Conservation (phyloP, 2,888 invertebrate species). For the Balanococcus diminutus region DNA sequence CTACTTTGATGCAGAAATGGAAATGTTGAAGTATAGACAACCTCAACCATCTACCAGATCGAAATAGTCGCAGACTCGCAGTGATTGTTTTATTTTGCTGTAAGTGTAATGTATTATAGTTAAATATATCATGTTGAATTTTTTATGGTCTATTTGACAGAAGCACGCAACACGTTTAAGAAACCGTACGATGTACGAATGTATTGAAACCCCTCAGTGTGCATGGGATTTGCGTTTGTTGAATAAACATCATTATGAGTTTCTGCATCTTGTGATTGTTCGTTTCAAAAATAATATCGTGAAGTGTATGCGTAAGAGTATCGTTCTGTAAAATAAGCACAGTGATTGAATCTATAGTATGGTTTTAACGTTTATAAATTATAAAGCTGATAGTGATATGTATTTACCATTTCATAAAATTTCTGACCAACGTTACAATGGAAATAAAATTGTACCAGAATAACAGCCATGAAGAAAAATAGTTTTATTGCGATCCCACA, state of each 20-base stretch:
- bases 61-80: not conserved
- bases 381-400: no score
- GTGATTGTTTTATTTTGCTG: not conserved
- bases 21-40: slow-evolving; percentile 78
- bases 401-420: not conserved
- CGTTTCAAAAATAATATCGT: not conserved
- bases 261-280: not conserved
- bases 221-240: not conserved
- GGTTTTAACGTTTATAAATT: no score
- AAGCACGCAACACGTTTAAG: not conserved
- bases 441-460: not conserved
- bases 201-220: not conserved
- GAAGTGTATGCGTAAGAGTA: not conserved
- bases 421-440: not conserved
- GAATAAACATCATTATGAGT: not conserved
- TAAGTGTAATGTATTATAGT: not conserved
- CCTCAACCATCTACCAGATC: slow-evolving; percentile 72
- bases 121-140: slow-evolving; percentile 8
- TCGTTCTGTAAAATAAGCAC: not conserved
- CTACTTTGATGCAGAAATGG: slow-evolving; percentile 83
- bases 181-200: not conserved
- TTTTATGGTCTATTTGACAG: not conserved
- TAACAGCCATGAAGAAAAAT: not conserved
- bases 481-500: not conserved
- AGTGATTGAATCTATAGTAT: no score